Percentiles rank a stretch among this genome's conserved stretches.
These are phyloP conservation scores for Chelonus formosanus DNA, from an alignment of 2,888 invertebrate species.

Conservation along the genomic window DNA sequence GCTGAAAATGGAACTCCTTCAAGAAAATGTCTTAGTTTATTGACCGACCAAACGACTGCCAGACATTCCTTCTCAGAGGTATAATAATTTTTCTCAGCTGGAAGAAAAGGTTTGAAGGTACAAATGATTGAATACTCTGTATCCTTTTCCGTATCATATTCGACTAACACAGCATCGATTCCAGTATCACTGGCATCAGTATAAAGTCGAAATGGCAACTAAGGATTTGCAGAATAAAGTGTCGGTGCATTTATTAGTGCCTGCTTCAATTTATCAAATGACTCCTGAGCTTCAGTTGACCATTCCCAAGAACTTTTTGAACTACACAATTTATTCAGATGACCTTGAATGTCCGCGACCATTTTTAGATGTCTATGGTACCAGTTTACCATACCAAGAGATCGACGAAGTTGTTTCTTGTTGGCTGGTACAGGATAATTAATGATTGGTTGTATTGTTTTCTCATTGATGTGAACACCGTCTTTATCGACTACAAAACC, in stretches of 20 bases:
- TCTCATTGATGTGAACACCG: neutral
- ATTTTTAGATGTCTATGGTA: neutral
- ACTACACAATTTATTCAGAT: neutral
- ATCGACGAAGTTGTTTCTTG: neutral
- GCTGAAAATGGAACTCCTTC: no score
- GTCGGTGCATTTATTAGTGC: neutral
- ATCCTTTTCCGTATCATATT: neutral
- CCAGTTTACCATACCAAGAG: slow-evolving; percentile 7
- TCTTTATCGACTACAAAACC: neutral
- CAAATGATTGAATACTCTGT: neutral
- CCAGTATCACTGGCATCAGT: neutral
- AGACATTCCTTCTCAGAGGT: no score
- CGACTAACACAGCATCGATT: neutral
- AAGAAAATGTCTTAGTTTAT: no score
- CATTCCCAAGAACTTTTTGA: no score
- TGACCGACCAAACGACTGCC: no score
- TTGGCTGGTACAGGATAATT: neutral
- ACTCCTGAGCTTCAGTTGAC: no score
- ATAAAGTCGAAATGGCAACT: neutral
- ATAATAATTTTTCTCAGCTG: neutral
- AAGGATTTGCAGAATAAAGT: neutral
- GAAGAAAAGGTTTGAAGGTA: neutral
- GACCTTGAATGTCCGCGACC: neutral
- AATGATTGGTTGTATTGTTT: neutral
- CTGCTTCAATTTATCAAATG: no score